These are phyloP conservation scores for Setophaga kirtlandii DNA, from an alignment of 2,113 vertebrate genomes.

Conservation along the genomic window DNA sequence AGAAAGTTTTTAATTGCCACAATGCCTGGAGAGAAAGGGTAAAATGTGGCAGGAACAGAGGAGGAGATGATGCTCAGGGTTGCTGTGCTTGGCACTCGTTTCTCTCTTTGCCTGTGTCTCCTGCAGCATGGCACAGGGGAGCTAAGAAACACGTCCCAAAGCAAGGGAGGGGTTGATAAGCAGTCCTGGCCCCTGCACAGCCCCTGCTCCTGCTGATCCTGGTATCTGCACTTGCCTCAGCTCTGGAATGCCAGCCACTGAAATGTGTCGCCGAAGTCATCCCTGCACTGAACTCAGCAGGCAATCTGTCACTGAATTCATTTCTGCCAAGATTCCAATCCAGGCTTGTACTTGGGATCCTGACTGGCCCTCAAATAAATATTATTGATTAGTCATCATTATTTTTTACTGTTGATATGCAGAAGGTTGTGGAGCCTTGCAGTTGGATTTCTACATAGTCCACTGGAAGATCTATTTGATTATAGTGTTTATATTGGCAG, in stretches of 20 bases:
- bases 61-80: not conserved
- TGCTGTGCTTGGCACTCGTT: not conserved
- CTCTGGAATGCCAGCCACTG: not conserved
- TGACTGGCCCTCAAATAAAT: constrained; percentile 37
- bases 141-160: rapidly evolving
- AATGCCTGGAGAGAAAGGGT: not conserved
- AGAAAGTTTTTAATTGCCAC: not conserved
- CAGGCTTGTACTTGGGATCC: not conserved
- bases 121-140: not conserved
- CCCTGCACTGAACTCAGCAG: not conserved
- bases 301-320: constrained; percentile 28
- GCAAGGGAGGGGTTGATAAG: not conserved
- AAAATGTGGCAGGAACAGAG: not conserved
- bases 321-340: constrained; percentile 17
- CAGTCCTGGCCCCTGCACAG: not conserved
- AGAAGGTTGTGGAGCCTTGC: constrained; percentile 22
- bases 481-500: not conserved
- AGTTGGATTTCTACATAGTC: not conserved
- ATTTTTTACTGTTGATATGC: constrained; percentile 36
- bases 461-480: not conserved
- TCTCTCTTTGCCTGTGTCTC: not conserved
- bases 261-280: constrained; percentile 4
- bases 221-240: not conserved
- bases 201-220: not conserved
- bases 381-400: constrained; percentile 40